phyloP scores from a whole-genome alignment of 2,113 vertebrate species.

The Cebidichthys violaceus region DNA sequence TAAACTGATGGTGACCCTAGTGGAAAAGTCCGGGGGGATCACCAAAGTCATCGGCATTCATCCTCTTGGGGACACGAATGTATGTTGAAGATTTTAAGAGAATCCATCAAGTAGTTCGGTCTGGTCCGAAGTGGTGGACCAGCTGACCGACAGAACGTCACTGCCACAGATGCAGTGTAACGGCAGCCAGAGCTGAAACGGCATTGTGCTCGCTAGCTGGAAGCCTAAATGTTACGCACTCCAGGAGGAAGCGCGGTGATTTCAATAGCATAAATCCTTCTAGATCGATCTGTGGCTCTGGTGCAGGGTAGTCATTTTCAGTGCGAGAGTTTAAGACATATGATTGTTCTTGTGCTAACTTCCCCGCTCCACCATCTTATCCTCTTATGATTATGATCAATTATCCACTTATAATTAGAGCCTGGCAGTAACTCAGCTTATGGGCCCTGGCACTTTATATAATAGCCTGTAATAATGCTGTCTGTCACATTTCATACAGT shows the following conservation, averaged over 20 bases:
- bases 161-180: background rate
- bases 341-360: slow-evolving; percentile 71
- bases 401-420: slow-evolving; percentile 80
- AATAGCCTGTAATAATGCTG: slow-evolving; percentile 78
- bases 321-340: slow-evolving; percentile 58
- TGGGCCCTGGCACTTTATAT: slow-evolving; percentile 68
- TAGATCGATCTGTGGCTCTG: slow-evolving; percentile 59
- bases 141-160: background rate
- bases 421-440: slow-evolving; percentile 72
- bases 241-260: slow-evolving; percentile 31
- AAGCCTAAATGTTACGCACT: slow-evolving; percentile 33
- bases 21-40: background rate
- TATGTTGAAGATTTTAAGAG: background rate
- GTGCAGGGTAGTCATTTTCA: slow-evolving; percentile 68
- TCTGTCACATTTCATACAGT: slow-evolving; percentile 71
- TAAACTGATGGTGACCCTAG: background rate
- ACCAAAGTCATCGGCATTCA: background rate
- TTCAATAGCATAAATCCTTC: slow-evolving; percentile 61
- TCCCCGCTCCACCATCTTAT: slow-evolving; percentile 69
- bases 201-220: slow-evolving; percentile 12
- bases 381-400: slow-evolving; percentile 78
- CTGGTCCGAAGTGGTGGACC: background rate
- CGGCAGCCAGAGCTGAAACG: slow-evolving; percentile 31
- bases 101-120: background rate
- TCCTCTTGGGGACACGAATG: background rate